Base-by-base conservation (phyloP, 2,888 invertebrate species). In the Drosophila quinaria region DNA sequence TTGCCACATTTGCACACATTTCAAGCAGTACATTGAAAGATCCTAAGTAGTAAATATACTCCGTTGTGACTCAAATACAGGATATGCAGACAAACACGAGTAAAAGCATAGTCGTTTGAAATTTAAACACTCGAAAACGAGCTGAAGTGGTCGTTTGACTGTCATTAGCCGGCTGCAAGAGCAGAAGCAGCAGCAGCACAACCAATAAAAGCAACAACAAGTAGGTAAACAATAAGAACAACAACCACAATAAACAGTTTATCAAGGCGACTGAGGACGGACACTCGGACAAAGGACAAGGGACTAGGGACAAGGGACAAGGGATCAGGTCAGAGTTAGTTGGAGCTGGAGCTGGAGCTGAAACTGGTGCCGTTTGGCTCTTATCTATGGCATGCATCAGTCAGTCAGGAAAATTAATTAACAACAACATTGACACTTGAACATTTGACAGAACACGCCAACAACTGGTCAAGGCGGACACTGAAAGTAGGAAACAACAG, bases 341-440 rank as follows among this genome's bases (percentile, higher is more conserved):
- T 50, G 50, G 31, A 47, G 31, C 29, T 41, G 17, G 15, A 29
- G 25, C 25, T 8, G n/a, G n/a, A n/a, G n/a, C n/a, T n/a, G n/a
- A n/a, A n/a, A n/a, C n/a, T n/a, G 63, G 39, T 58, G 65, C 63
- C 61, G 61, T 66, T 50, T 72, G 55, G 49, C 68, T 67, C 69
- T 84, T 89, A 85, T 85, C 89, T 79, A 59, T 84, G 80, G 85
- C 81, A 87, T 87, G 89, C 87, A 89, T 75, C 87, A 82, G 78
- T 83, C 82, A 80, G 87, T 63, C 75, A 74, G 87, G 76, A 89
- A 87, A 87, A 90, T 87, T 87, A 87, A 87, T 87, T 90, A 87
- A 90, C 87, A 90, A 79, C 81, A 87, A 87, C 87, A 90, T 89
- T 84, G 89, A 88, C 87, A 90, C 87, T 90, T 84, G 89, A 87